Base-by-base conservation (phyloP, 1,140 invertebrate genomes). In the Rhopalosiphum maidis region DNA sequence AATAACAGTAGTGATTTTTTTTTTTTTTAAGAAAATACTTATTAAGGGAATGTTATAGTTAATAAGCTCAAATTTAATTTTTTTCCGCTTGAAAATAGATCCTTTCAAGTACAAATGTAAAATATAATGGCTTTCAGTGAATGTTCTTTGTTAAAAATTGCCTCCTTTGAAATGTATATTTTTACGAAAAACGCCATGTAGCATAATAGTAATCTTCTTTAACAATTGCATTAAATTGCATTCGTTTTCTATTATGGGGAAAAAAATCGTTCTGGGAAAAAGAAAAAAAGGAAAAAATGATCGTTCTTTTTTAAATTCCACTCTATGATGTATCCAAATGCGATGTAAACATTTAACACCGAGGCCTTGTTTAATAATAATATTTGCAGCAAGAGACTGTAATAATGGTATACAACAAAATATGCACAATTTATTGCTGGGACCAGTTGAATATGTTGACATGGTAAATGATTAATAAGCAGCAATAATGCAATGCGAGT, bases 111-210 rank as follows among this genome's bases (percentile, higher is more conserved):
- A 87, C 35, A 83, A 41, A 48, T 48, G 46, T 55, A 86, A 43
- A 86, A 15, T 89, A 89, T 55, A 89, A 55, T 55, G 9, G n/a
- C 87, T 89, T 89, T 55, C 21, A 55, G 22, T 4, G 15, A 89
- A 89, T 89, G 11, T 89, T 55, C 51, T 89, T 37, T 89, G 35
- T 89, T 41, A 89, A 54, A 89, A 55, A 89, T 55, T 89, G 88
- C 51, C 22, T 55, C 35, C 35, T 55, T 89, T 89, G 48, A 89
- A 37, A 89, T 55, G 48, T 54, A 89, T 55, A 54, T 89, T 88
- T 48, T n/a, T 48, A 35, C 30, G 7, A 48, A 88, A 48, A 88
- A 88, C 5, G 86, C 15, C 30, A 51, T 48, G 46, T 88, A n/a
- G 30, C 11, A 87, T 88, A 88, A 21, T 87, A 46, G 43, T 88